Conservation (phyloP, 2,888 invertebrate species). For the Coleophora deauratella region DNA sequence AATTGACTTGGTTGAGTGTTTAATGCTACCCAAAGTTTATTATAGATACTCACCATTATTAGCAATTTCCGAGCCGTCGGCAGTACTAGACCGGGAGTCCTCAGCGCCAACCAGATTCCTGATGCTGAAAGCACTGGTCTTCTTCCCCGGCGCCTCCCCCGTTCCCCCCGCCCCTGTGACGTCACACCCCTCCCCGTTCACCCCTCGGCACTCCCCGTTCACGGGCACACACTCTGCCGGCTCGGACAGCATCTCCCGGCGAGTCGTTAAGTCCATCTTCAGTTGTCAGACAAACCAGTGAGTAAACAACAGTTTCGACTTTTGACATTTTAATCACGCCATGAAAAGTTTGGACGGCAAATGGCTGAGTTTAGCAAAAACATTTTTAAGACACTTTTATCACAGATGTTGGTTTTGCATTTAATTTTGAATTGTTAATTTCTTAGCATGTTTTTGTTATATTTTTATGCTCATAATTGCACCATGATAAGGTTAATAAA, state of each 20-base stretch:
- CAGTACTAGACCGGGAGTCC: constrained; percentile 31
- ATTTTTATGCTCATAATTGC: too few species aligned
- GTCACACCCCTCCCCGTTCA: constrained; percentile 50
- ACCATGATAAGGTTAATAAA: too few species aligned
- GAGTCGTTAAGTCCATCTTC: constrained; percentile 69
- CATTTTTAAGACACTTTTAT: neutral
- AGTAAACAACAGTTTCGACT: constrained; percentile 11
- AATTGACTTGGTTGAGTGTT: too few species aligned
- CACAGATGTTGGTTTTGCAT: constrained; percentile 4
- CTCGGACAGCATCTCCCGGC: constrained; percentile 48
- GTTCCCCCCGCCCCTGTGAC: constrained; percentile 37
- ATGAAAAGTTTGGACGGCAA: constrained; percentile 10
- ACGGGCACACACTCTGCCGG: constrained; percentile 16
- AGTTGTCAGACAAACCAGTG: constrained; percentile 20
- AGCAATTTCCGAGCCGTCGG: constrained; percentile 43
- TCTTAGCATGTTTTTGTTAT: too few species aligned
- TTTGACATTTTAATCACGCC: constrained; percentile 20
- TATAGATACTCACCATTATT: constrained; percentile 46
- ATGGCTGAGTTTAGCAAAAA: constrained; percentile 5
- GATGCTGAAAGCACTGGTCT: constrained; percentile 59
- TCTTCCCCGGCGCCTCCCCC: constrained; percentile 40
- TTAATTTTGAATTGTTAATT: constrained; percentile 20
- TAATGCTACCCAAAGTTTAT: too few species aligned
- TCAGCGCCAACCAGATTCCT: constrained; percentile 58
- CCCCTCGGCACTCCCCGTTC: constrained; percentile 47